These are phyloP conservation scores for Aulostomus chinensis DNA, from an alignment of 2,797 vertebrate genomes.

Conservation along the genomic window DNA sequence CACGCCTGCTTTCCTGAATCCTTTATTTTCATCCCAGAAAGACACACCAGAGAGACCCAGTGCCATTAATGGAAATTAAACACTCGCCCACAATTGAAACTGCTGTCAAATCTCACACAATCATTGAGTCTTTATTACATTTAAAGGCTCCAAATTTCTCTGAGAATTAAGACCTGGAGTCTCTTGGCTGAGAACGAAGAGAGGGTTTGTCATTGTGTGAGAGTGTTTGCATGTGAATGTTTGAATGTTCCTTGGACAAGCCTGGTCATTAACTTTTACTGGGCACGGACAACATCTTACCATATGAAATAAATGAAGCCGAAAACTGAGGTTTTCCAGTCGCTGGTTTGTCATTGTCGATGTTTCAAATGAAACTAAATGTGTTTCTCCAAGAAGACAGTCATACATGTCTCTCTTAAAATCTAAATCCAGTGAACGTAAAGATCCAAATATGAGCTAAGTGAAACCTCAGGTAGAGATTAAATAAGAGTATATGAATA, in stretches of 20 bases:
- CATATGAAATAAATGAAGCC: too few relatives aligned
- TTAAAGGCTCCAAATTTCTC: slow-evolving; percentile 15
- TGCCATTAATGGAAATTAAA: too few relatives aligned
- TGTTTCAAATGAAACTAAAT: too few relatives aligned
- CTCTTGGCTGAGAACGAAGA: slow-evolving; percentile 13
- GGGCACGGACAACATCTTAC: too few relatives aligned
- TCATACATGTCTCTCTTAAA: too few relatives aligned
- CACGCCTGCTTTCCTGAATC: slow-evolving; percentile 38
- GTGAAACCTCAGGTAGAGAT: too few relatives aligned
- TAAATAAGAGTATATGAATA: too few relatives aligned
- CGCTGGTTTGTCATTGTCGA: too few relatives aligned
- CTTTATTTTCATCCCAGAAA: slow-evolving; percentile 20
- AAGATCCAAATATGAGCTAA: too few relatives aligned
- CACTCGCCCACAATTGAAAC: slow-evolving; percentile 5
- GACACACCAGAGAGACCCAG: slow-evolving; percentile 11
- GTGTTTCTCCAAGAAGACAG: too few relatives aligned
- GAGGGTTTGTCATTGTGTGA: background rate
- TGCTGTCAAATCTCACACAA: background rate
- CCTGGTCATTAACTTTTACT: background rate
- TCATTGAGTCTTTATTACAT: slow-evolving; percentile 24
- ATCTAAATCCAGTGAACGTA: too few relatives aligned
- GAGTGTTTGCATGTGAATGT: slow-evolving; percentile 1
- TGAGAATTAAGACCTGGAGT: slow-evolving; percentile 16
- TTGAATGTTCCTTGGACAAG: background rate
- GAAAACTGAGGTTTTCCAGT: too few relatives aligned